A percentile compares a stretch with the other conserved stretches of the same genome.
Conservation (phyloP, 2,797 vertebrate genomes). For the Sebastes miniatus region DNA sequence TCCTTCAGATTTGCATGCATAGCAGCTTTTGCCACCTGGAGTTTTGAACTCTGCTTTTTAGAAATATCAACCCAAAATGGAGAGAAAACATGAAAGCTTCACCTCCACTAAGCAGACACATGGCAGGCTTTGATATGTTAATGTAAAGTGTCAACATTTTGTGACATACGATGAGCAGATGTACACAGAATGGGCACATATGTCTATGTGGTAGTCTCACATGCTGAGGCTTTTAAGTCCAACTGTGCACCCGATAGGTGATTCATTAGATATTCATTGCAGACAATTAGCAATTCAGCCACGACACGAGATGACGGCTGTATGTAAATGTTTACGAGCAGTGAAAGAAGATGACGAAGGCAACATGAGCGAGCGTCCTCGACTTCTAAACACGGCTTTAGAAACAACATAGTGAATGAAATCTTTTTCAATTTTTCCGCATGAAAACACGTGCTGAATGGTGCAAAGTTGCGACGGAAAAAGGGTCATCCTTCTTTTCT, state of each 20-base stretch:
- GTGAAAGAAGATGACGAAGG: neutral
- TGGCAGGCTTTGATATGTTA: neutral
- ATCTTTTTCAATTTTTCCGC: slow-evolving; percentile 2
- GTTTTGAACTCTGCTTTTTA: slow-evolving; percentile 4
- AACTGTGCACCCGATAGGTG: neutral
- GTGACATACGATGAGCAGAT: slow-evolving; percentile 8
- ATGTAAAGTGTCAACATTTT: neutral
- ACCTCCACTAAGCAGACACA: neutral
- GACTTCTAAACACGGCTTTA: neutral
- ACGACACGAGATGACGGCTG: neutral
- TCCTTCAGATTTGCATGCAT: neutral
- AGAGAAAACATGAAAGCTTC: slow-evolving; percentile 5
- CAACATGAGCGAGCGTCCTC: neutral
- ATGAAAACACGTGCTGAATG: neutral
- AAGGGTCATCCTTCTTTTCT: neutral
- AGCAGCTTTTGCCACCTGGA: neutral
- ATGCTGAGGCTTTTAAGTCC: neutral
- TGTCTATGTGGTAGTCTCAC: too few relatives aligned
- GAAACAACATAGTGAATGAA: slow-evolving; percentile 1
- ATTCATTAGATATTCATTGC: neutral
- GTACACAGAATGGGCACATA: neutral
- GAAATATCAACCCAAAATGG: slow-evolving; percentile 4
- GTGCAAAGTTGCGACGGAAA: neutral
- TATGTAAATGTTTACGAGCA: neutral
- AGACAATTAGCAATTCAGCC: neutral